phyloP scores from a whole-genome alignment of 92 coral and sea anemone genomes.

The Parazoanthus darwini region DNA sequence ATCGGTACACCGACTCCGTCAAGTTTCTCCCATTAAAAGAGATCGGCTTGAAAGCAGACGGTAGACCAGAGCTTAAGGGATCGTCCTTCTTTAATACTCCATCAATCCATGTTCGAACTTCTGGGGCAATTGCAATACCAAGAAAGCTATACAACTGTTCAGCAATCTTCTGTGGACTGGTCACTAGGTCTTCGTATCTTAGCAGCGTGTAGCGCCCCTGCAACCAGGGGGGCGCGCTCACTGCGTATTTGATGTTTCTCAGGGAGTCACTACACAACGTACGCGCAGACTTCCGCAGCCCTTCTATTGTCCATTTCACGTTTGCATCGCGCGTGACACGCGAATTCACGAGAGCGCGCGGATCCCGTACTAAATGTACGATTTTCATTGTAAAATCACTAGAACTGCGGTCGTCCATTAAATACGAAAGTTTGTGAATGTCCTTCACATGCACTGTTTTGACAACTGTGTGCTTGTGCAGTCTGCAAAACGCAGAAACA shows the following conservation, averaged over 20 bases:
- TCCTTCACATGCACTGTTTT: constrained; percentile 76
- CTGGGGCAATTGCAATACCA: constrained; percentile 70
- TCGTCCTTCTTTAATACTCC: constrained; percentile 58
- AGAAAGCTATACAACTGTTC: constrained; percentile 79
- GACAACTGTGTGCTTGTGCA: constrained; percentile 84
- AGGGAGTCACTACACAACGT: constrained; percentile 72
- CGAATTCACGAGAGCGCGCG: constrained; percentile 87
- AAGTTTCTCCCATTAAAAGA: constrained; percentile 52
- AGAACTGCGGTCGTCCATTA: constrained; percentile 69
- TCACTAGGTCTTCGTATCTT: constrained; percentile 89
- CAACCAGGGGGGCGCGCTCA: constrained; percentile 80
- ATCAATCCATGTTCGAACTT: constrained; percentile 83
- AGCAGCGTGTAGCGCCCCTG: constrained; percentile 85
- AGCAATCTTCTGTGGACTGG: constrained; percentile 77
- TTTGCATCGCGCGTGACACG: constrained; percentile 50
- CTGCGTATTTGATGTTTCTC: constrained; percentile 81
- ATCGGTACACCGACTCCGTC: constrained; percentile 54
- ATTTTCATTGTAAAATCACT: constrained; percentile 78
- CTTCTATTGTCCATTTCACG: constrained; percentile 67
- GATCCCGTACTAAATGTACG: constrained; percentile 91
- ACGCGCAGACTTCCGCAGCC: constrained; percentile 65
- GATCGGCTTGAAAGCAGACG: not conserved
- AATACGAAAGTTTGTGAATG: constrained; percentile 79
- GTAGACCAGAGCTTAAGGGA: constrained; percentile 45
- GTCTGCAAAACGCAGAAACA: constrained; percentile 79